Percentiles rank a stretch among this genome's conserved stretches.
phyloP scores from a whole-genome alignment of 2,888 invertebrate species.

The Leucophora obtusa region DNA sequence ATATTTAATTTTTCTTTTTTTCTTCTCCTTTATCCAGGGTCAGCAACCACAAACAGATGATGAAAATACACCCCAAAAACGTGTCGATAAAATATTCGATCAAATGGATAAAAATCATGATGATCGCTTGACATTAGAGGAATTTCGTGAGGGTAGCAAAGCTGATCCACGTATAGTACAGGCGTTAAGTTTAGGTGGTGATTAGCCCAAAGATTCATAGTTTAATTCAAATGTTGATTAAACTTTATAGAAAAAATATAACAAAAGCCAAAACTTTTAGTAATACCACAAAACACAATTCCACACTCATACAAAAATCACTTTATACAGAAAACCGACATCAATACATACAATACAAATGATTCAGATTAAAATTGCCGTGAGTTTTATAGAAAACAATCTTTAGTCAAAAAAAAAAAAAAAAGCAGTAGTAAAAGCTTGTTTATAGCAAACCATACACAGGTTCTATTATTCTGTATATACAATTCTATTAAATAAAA shows the following conservation, averaged over 20 bases:
- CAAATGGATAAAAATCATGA: conserved; percentile 99
- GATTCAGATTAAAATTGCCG: conserved; percentile 13
- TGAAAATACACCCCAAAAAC: conserved; percentile 93
- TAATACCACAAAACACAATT: conserved; percentile 3
- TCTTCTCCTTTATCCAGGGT: conserved; percentile 81
- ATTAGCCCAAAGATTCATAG: conserved; percentile 79
- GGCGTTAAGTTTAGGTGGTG: conserved; percentile 89
- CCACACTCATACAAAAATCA: conserved; percentile 12
- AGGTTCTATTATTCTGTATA: conserved; percentile 29
- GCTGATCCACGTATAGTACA: conserved; percentile 98
- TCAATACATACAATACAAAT: neutral
- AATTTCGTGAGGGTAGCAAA: conserved; percentile 98
- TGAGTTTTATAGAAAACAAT: conserved; percentile 32
- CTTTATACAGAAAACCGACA: conserved; percentile 9
- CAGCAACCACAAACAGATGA: conserved; percentile 91
- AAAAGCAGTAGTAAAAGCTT: conserved; percentile 61
- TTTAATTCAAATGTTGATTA: conserved; percentile 67
- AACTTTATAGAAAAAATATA: conserved; percentile 51
- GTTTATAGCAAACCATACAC: conserved; percentile 22
- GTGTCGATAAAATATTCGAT: conserved; percentile 98
- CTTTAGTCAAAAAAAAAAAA: conserved; percentile 16
- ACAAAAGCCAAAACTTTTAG: conserved; percentile 52
- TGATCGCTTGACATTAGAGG: conserved; percentile 95
- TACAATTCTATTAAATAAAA: neutral
- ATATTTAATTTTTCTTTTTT: neutral